Conservation (phyloP, 2,797 vertebrate genomes). For the Morelia viridis region DNA sequence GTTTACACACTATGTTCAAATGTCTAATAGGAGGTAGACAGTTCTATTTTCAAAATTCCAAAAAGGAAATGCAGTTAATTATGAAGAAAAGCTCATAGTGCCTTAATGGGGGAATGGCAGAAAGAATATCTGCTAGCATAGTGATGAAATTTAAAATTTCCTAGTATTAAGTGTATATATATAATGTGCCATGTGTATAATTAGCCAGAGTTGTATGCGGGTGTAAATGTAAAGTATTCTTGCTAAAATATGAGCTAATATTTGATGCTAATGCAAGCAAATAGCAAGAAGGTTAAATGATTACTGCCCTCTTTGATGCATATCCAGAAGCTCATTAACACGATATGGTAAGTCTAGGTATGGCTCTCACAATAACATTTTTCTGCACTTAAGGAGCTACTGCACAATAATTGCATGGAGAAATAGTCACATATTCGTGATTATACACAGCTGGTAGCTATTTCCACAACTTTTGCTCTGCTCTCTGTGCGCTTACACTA, state of each 20-base stretch:
- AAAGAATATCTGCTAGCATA: slow-evolving; percentile 16
- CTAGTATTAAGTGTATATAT: background rate
- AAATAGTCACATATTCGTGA: background rate
- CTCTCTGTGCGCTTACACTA: background rate
- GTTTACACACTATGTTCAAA: slow-evolving; percentile 33
- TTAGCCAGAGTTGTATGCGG: background rate
- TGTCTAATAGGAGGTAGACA: background rate
- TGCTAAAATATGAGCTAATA: background rate
- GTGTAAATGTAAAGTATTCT: slow-evolving; percentile 7
- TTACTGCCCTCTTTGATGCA: background rate
- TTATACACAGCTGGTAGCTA: background rate
- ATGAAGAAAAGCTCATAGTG: background rate
- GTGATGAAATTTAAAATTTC: slow-evolving; percentile 7
- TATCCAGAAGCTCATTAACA: background rate
- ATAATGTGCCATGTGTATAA: slow-evolving; percentile 10
- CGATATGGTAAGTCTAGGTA: background rate
- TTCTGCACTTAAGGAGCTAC: background rate
- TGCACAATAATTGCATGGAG: background rate
- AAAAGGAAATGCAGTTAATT: background rate
- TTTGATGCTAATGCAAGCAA: background rate
- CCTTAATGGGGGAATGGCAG: slow-evolving; percentile 5
- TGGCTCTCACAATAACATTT: background rate
- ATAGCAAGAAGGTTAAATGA: background rate
- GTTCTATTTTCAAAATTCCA: background rate
- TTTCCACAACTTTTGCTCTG: background rate